Evolutionary conservation across 30 jellyfish, hydroid and myxozoan genomes (phyloP).

Genomic region (Aurelia sp.): DNA sequence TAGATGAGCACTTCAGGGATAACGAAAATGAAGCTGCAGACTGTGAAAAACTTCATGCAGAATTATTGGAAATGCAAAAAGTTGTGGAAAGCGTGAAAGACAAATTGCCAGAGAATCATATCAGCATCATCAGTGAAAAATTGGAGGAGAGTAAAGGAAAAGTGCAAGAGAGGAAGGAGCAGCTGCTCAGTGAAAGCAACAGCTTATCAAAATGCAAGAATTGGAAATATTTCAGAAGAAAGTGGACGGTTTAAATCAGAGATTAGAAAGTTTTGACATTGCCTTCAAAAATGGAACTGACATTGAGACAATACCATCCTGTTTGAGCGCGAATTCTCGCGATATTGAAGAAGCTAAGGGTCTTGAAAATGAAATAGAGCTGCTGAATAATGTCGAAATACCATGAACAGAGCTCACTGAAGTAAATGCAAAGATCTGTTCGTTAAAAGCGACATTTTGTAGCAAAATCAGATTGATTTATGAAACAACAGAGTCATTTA

Average conservation of each 20-base stretch:
- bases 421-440: too few relatives aligned
- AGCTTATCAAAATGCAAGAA: not conserved
- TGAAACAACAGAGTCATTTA: not conserved
- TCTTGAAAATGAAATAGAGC: not conserved
- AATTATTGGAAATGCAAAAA: not conserved
- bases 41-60: not conserved
- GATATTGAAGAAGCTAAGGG: not conserved
- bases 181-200: not conserved
- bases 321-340: not conserved
- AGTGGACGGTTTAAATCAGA: not conserved
- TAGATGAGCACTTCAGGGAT: constrained; percentile 6
- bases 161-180: not conserved
- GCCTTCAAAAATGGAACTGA: not conserved
- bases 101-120: not conserved
- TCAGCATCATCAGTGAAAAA: not conserved
- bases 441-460: not conserved
- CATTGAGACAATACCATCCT: not conserved
- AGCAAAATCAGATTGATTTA: not conserved
- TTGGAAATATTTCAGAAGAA: not conserved
- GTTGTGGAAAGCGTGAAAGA: not conserved
- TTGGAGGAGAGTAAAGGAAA: not conserved
- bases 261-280: not conserved
- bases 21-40: not conserved
- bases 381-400: not conserved
- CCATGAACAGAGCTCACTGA: too few relatives aligned